These are phyloP conservation scores for Pterocles gutturalis DNA, from an alignment of 2,113 vertebrate genomes.

Conservation along the genomic window DNA sequence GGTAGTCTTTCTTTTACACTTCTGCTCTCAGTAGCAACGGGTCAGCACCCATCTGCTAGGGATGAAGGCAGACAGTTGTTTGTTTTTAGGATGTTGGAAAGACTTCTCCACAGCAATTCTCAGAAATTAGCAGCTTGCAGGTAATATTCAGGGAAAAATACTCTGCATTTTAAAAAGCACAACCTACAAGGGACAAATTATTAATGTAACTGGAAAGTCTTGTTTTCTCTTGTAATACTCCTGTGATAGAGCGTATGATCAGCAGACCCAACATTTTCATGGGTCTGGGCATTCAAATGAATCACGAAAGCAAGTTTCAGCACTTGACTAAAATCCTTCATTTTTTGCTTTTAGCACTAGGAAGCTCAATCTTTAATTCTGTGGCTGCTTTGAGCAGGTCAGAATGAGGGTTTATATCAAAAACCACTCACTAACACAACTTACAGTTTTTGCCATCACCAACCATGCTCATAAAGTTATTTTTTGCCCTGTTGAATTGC, in stretches of 20 bases:
- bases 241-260: neutral
- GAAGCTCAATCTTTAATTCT: neutral
- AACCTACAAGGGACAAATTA: neutral
- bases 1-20: slow-evolving; percentile 38
- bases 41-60: slow-evolving; percentile 35
- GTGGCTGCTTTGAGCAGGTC: neutral
- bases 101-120: neutral
- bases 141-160: neutral
- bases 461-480: neutral
- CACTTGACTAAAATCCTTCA: neutral
- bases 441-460: neutral
- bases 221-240: neutral
- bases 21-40: neutral
- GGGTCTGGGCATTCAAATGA: neutral
- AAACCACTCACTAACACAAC: neutral
- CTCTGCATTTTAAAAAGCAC: neutral
- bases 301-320: neutral
- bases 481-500: neutral
- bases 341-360: neutral
- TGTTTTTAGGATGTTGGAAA: slow-evolving; percentile 3
- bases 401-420: neutral
- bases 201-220: neutral
- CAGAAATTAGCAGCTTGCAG: neutral
- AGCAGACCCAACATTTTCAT: neutral
- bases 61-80: slow-evolving; percentile 3